Evolutionary conservation across 2,797 vertebrate species (phyloP).

Genomic region (Ctenosaura bakeri): DNA sequence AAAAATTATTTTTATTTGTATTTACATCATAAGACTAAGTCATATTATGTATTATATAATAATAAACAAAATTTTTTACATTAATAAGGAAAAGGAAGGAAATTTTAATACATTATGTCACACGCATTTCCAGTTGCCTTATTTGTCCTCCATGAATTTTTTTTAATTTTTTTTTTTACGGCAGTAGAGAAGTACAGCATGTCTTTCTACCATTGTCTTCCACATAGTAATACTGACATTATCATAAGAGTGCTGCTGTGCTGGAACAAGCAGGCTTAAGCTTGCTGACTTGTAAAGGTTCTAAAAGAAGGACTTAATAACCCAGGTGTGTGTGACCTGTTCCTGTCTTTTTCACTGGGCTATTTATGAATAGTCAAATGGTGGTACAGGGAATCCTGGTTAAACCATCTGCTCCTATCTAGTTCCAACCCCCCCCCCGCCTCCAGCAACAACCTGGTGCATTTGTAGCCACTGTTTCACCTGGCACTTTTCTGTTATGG

Average conservation of each 20-base stretch:
- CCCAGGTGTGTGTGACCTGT: not conserved
- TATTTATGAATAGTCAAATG: not conserved
- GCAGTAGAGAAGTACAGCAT: accelerated
- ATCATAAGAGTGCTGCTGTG: not conserved
- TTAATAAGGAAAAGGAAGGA: too few species aligned
- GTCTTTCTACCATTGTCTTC: not conserved
- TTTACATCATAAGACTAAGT: too few species aligned
- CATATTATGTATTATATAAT: too few species aligned
- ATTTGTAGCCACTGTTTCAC: too few species aligned
- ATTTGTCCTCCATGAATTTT: too few species aligned
- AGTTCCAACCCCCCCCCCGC: too few species aligned
- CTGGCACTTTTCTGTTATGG: not conserved
- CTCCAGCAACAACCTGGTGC: too few species aligned
- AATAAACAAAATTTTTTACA: too few species aligned
- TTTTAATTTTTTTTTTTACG: not conserved
- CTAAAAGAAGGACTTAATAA: not conserved
- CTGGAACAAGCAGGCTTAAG: not conserved
- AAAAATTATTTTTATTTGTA: too few species aligned
- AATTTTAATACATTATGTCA: too few species aligned
- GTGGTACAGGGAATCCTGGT: not conserved
- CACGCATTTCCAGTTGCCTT: too few species aligned
- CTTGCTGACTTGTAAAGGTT: not conserved
- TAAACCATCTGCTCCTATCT: too few species aligned
- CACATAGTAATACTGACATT: not conserved
- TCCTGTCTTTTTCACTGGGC: accelerated